Evolutionary conservation across 2,797 vertebrate genomes (phyloP).

Genomic region (Cephalopachus bancanus): DNA sequence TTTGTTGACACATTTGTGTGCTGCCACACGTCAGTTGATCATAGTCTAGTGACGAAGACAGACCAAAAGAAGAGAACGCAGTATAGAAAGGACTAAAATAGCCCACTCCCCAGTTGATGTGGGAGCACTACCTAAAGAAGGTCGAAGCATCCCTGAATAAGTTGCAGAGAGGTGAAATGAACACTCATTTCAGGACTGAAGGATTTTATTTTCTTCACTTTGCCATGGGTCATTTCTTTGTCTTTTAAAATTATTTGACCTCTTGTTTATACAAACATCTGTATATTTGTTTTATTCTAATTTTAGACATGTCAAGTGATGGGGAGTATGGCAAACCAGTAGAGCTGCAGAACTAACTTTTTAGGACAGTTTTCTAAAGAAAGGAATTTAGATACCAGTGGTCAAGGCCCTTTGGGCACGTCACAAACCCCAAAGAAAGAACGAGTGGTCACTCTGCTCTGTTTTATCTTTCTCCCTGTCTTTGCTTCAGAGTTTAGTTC

Average conservation of each 20-base stretch:
- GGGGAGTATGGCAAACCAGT: neutral
- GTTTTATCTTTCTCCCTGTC: neutral
- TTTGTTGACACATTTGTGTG: neutral
- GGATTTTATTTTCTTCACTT: neutral
- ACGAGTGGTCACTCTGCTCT: too few species aligned
- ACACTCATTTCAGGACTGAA: rapidly evolving
- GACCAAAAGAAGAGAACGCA: too few species aligned
- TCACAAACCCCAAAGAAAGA: neutral
- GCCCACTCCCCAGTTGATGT: rapidly evolving
- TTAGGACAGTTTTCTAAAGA: neutral
- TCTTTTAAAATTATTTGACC: neutral
- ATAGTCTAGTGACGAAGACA: neutral
- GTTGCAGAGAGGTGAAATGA: too few species aligned
- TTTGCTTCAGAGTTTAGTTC: neutral
- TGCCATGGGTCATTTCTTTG: neutral
- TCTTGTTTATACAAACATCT: neutral
- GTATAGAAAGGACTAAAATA: neutral
- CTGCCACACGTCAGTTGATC: rapidly evolving
- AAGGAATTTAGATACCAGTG: neutral
- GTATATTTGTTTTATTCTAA: neutral
- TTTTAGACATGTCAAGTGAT: neutral
- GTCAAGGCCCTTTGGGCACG: rapidly evolving
- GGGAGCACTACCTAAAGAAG: rapidly evolving
- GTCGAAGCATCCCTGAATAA: rapidly evolving
- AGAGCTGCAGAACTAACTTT: neutral